Percentiles rank a stretch among this genome's conserved stretches.
phyloP scores from a whole-genome alignment of 2,797 vertebrate genomes.

The Anabas testudineus region DNA sequence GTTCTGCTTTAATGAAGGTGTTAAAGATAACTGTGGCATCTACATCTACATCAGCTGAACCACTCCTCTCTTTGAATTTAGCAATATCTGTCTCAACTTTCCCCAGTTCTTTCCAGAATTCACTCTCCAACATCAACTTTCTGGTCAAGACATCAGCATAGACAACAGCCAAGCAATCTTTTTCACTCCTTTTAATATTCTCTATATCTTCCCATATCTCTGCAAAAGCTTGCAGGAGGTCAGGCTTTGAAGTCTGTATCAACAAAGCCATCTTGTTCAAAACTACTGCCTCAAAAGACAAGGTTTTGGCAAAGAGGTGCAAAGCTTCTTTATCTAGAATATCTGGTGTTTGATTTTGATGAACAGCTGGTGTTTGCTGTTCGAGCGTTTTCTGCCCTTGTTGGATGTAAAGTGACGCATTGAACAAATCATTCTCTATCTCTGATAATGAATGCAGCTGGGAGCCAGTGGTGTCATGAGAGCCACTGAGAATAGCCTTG shows the following conservation, averaged over 20 bases:
- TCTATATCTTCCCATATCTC: conserved; percentile 87
- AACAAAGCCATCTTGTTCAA: conserved; percentile 92
- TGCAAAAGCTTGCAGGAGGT: conserved; percentile 84
- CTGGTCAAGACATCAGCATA: conserved; percentile 88
- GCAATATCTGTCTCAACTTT: conserved; percentile 76
- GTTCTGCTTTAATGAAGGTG: conserved; percentile 89
- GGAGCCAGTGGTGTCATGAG: conserved; percentile 67
- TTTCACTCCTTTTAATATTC: conserved; percentile 78
- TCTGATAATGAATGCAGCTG: conserved; percentile 79
- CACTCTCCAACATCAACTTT: conserved; percentile 91
- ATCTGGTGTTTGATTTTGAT: conserved; percentile 56
- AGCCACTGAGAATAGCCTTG: conserved; percentile 79
- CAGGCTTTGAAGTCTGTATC: conserved; percentile 86
- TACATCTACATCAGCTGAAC: conserved; percentile 59
- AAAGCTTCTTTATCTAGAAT: conserved; percentile 77
- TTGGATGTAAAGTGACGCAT: conserved; percentile 78
- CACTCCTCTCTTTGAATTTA: conserved; percentile 50
- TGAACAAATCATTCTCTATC: conserved; percentile 81
- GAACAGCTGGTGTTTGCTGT: conserved; percentile 45
- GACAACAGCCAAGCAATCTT: conserved; percentile 78
- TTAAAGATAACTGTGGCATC: conserved; percentile 69
- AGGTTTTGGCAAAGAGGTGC: conserved; percentile 87
- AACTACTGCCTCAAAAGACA: conserved; percentile 91
- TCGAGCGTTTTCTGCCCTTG: conserved; percentile 71
- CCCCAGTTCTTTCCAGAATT: conserved; percentile 91